Base-by-base conservation (phyloP, 2,888 invertebrate species). In the Latrodectus hesperus region DNA sequence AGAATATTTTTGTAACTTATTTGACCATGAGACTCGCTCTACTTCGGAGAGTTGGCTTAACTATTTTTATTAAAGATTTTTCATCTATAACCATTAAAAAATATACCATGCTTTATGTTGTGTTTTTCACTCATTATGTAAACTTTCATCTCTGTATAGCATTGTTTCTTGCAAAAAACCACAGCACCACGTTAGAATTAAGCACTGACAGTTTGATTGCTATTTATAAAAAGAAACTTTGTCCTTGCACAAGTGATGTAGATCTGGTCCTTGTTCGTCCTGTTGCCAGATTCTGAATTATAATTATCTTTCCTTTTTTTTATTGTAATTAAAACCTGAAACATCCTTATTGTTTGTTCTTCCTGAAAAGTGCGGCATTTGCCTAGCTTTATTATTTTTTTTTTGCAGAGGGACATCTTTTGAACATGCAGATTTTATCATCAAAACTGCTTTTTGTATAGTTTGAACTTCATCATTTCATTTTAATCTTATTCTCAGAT, bases 401-500 rank as follows among this genome's bases (percentile, higher is more conserved):
- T n/a, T 68, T 74, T 64, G 53, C 53, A 75, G 64, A 72, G 68
- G 79, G 64, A 84, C 60, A 52, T 73, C 71, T 75, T 76, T 80
- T 80, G 80, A 86, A 81, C 81, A 86, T 76, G 64, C 71, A 78
- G 77, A 65, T 73, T 84, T 72, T 79, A 75, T 86, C 86, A 86
- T 86, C 52, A 17, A 53, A 80, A 86, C 75, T 81, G 86, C 81
- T 87, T 87, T 85, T 87, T 87, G 87, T 87, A 87, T 82, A 87
- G 81, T 82, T 87, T 87, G 81, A 82, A 67, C 26, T 87, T 76
- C 81, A 76, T 74, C 74, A 71, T 72, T 80, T 87, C 87, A 87
- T 87, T 87, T 60, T 87, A 87, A 87, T 87, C 79, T 65, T 85
- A 67, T 87, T 82, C 87, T 82, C 87, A 87, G 87, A 87, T 78